Percentiles rank a stretch among this genome's conserved stretches.
These are phyloP conservation scores for Nemapogon koenigi DNA, from an alignment of 2,888 invertebrate species.

Conservation along the genomic window DNA sequence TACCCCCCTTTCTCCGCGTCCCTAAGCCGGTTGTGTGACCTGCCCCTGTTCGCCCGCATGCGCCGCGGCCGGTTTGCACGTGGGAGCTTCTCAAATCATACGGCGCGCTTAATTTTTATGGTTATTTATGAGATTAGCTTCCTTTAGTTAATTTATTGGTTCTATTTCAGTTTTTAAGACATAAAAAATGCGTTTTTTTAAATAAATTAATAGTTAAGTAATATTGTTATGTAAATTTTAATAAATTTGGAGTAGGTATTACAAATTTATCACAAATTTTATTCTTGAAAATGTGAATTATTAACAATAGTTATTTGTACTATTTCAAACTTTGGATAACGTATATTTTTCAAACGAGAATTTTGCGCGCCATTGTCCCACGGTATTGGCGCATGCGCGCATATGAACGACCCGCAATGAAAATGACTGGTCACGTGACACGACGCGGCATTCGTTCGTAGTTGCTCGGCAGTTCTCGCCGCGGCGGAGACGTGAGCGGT, in stretches of 20 bases:
- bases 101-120: too few species aligned
- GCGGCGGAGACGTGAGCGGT: slow-evolving; percentile 31
- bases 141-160: too few species aligned
- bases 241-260: too few species aligned
- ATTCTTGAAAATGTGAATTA: not conserved
- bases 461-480: slow-evolving; percentile 57
- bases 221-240: too few species aligned
- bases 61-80: not conserved
- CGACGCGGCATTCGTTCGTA: slow-evolving; percentile 62
- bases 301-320: not conserved
- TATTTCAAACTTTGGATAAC: not conserved
- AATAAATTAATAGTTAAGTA: too few species aligned
- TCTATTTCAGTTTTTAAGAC: too few species aligned
- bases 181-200: too few species aligned
- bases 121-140: too few species aligned
- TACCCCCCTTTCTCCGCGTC: slow-evolving; percentile 14
- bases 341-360: too few species aligned
- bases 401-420: slow-evolving; percentile 59
- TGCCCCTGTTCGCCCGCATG: slow-evolving; percentile 7
- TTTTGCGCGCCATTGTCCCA: too few species aligned
- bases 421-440: slow-evolving; percentile 66
- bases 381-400: slow-evolving; percentile 54
- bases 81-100: too few species aligned
- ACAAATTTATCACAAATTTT: not conserved
- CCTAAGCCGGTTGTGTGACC: slow-evolving; percentile 18